Evolutionary conservation across 2,797 vertebrate genomes (phyloP), one percentile per base, ranked within the genome.

Genomic region (Gadopsis marmoratus): DNA sequence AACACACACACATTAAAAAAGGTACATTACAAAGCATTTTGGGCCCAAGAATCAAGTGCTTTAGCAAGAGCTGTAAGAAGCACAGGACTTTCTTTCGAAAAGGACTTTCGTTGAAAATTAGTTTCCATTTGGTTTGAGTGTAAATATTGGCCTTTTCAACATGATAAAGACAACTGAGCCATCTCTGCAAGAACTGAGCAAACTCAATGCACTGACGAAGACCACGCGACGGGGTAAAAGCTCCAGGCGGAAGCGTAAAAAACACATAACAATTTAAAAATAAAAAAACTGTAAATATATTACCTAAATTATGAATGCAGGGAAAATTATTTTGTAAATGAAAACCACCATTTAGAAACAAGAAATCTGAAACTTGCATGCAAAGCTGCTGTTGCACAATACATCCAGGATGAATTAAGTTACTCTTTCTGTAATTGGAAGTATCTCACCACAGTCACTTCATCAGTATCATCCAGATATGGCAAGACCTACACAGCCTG

Each of bases 1-100:
- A 74, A 78, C 29, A 84, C 53, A 85, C 31, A 41, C 9, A 60
- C 8, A 60, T 41, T 35, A 31, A 17, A 31, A 17, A 47, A 11
- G 35, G n/a, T 45, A 21, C 23, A 37, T 59, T 51, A 41, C 21
- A 48, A 37, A 0, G 21, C 41, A 11, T 12, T 29, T 29, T 61
- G 47, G 54, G 37, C 23, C 13, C 5, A 58, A 11, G 35, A 63
- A 29, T 62, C 7, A 50, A 45, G 3, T 26, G 17, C 11, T 10
- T 31, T 41, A 50, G 39, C n/a, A 55, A 26, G 10, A 47, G 16
- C 23, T 11, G 7, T n/a, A 1, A 41, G 23, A 53, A 10, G 59
- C 37, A 43, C 13, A 33, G 19, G 33, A 21, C 47, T 31, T 61
- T 61, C 12, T 26, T 16, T 2, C 26, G 7, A 60, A 61, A 23